Conservation (phyloP, 2,113 vertebrate species). For the Dryoscopus gambensis region DNA sequence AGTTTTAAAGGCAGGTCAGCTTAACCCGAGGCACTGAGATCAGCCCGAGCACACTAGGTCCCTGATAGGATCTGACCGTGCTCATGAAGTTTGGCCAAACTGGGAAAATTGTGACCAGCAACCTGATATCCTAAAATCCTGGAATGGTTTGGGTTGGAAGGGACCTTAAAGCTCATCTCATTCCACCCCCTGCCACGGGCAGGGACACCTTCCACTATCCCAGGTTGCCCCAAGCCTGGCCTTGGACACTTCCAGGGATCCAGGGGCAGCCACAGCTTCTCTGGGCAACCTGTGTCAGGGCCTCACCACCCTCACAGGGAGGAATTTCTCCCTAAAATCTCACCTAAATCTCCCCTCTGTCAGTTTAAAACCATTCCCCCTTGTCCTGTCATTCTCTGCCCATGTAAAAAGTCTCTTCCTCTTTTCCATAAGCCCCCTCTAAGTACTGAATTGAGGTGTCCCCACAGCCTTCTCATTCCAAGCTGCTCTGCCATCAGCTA, state of each 20-base stretch:
- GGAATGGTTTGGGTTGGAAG: neutral
- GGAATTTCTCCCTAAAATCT: neutral
- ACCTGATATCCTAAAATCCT: neutral
- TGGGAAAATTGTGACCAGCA: neutral
- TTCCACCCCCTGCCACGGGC: neutral
- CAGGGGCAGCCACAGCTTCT: neutral
- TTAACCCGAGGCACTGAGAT: neutral
- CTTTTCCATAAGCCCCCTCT: neutral
- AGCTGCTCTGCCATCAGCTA: neutral
- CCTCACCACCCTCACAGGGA: accelerated
- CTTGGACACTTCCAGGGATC: neutral
- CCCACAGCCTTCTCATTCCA: neutral
- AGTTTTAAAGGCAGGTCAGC: neutral
- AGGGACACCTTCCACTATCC: neutral
- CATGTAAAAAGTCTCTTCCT: neutral
- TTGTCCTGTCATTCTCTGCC: neutral
- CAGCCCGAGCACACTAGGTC: neutral
- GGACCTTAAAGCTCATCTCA: accelerated
- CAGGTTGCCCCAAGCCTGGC: neutral
- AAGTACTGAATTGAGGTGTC: neutral
- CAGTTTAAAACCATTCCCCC: neutral
- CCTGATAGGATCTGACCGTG: neutral
- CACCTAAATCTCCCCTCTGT: neutral
- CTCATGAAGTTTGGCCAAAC: neutral
- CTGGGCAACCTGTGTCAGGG: neutral